These are phyloP conservation scores for Thysanoteuthis rhombus DNA, from an alignment of 2,888 invertebrate species.

Conservation along the genomic window DNA sequence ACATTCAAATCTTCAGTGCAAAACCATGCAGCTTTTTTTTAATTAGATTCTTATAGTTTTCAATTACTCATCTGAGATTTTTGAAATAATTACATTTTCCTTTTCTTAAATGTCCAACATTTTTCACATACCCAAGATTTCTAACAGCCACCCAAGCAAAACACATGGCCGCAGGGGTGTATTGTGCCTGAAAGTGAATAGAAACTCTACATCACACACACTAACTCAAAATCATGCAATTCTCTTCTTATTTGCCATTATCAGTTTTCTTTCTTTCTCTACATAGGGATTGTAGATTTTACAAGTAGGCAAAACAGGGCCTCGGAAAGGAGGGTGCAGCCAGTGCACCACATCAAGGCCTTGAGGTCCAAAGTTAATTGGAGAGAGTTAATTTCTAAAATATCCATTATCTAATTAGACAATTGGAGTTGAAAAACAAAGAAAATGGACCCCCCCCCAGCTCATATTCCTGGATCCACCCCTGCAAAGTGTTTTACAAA, in stretches of 20 bases:
- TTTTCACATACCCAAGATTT: neutral
- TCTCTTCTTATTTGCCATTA: neutral
- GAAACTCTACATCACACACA: neutral
- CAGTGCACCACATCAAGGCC: too few species aligned
- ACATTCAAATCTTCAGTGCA: too few species aligned
- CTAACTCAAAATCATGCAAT: neutral
- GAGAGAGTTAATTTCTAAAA: too few species aligned
- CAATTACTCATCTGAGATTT: neutral
- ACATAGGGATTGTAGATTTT: neutral
- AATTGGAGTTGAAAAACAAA: too few species aligned
- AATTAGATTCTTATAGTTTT: neutral
- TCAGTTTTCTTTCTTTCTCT: neutral
- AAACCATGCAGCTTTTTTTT: neutral
- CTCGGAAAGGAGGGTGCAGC: too few species aligned
- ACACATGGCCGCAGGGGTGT: neutral
- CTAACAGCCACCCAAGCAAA: neutral
- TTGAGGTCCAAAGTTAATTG: too few species aligned
- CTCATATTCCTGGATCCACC: too few species aligned
- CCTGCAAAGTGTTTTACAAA: too few species aligned
- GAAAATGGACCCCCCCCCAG: too few species aligned
- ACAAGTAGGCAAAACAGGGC: neutral
- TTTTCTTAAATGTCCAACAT: neutral
- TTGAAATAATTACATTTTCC: neutral
- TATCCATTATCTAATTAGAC: too few species aligned
- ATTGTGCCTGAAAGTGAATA: neutral